Evolutionary conservation across 2,888 invertebrate genomes (phyloP), one percentile per base, ranked within the genome.

Genomic region (Drosophila vallismaia): DNA sequence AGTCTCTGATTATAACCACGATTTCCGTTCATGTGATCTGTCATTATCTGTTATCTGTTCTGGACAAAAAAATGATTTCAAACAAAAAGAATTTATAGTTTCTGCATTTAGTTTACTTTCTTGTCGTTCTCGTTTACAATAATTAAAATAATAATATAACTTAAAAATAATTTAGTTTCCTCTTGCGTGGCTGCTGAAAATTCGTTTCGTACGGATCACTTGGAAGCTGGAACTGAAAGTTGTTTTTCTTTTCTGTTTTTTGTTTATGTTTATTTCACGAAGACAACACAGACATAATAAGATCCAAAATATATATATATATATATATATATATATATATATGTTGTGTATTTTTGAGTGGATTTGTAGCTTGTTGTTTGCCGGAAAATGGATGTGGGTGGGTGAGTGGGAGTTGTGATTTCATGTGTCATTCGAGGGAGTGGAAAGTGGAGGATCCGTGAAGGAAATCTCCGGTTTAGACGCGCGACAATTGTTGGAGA

Each of bases 401-500:
- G 52, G 48, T 19, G 2, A 19, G 19, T 19, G 19, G 19, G 19
- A 19, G 28, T 5, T 68, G 64, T 79, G 58, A 64, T 71, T 69
- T 44, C 19, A 19, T 44, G 40, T 78, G 68, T 71, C 67, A 60
- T 67, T 63, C 66, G 63, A 51, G 62, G 59, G 19, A 19, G 45
- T 64, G 68, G 68, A 48, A 45, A 42, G 45, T 49, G 31, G 29
- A 33, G 12, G n/a, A 40, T 38, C 36, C 29, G 12, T 45, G 45
- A 4, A 36, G 36, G 36, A 36, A 4, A 10, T 36, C 42, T 14
- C 42, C 42, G 9, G 9, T 9, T 93, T 93, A 95, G 91, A 95
- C 94, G 91, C 94, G 93, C 79, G 94, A 94, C 77, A 95, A 92
- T 87, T 94, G 95, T 88, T 96, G 96, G 74, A 97, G 92, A 76